Base-by-base conservation (phyloP, 2,797 vertebrate species). In the Oreochromis mossambicus region DNA sequence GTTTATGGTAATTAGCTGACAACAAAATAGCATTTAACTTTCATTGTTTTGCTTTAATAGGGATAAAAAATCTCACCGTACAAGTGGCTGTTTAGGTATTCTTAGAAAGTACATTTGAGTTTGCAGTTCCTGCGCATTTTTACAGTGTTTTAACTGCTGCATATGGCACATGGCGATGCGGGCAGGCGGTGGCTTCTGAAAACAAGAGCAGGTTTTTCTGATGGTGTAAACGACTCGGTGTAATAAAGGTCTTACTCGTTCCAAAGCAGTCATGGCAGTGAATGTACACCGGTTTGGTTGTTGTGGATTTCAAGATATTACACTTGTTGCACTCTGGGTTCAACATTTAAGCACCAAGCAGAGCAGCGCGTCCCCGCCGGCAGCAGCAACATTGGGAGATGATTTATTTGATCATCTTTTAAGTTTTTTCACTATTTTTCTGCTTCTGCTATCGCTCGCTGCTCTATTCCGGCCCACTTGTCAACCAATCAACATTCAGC, bases 191-290 rank as follows among this genome's bases (percentile, higher is more conserved):
- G 68, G 26, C 24, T 17, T 3, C 21, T 73, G 9, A 19, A 48
- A 41, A 41, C n/a, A 43, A 70, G 63, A 43, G 38, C 13, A 68
- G 66, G 0, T 70, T 70, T 70, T 70, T 26, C 0, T 70, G 66
- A 1, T 11, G 38, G 66, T 17, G 14, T 41, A 41, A 66, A 15
- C 36, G 12, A 41, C 12, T 41, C 5, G 12, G 12, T 38, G 61
- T 24, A 8, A 68, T 24, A 24, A 26, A 46, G 41, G 38, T 70
- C 15, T 73, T 1, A 0, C 6, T 9, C 24, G 24, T 12, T 17
- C 0, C 43, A 13, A 50, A 29, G 21, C 8, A 29, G 0, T 26
- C 26, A 7, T 0, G 43, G 43, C 68, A 29, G 63, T 9, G n/a
- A 6, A 43, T 3, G 63, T 1, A 13, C 38, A 43, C 21, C 66